Conservation (phyloP, 2,888 invertebrate species). For the Epinotia brunnichana region DNA sequence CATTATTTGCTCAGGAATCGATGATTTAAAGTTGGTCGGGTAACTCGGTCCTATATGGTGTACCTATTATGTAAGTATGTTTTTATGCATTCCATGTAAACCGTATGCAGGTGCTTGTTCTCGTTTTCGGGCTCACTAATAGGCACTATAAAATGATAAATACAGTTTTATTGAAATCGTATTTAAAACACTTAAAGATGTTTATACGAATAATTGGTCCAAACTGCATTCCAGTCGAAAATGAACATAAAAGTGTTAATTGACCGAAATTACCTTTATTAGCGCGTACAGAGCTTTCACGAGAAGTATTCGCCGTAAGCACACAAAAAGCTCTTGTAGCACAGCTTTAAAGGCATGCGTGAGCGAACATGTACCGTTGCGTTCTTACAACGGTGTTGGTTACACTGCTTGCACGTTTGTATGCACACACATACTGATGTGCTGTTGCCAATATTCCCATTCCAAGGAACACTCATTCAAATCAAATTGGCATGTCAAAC, state of each 20-base stretch:
- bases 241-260: conserved; percentile 36
- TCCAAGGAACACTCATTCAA: no score
- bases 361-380: conserved; percentile 15
- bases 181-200: conserved; percentile 3
- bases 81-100: not conserved
- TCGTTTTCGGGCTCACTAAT: not conserved
- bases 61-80: not conserved
- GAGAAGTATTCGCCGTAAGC: conserved; percentile 28
- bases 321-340: conserved; percentile 30
- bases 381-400: conserved; percentile 15
- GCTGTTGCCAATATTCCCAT: not conserved
- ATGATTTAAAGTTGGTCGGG: no score
- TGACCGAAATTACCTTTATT: conserved; percentile 38
- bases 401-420: not conserved
- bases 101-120: not conserved
- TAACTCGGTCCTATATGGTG: no score
- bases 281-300: conserved; percentile 31
- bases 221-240: conserved; percentile 23
- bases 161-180: conserved; percentile 15
- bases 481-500: no score
- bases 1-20: no score
- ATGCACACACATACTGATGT: conserved; percentile 1
- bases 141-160: not conserved
- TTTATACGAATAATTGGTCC: conserved; percentile 9
- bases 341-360: conserved; percentile 21